A percentile compares a stretch with the other conserved stretches of the same genome.
Conservation (phyloP, 2,797 vertebrate species). For the Saxicola maurus region DNA sequence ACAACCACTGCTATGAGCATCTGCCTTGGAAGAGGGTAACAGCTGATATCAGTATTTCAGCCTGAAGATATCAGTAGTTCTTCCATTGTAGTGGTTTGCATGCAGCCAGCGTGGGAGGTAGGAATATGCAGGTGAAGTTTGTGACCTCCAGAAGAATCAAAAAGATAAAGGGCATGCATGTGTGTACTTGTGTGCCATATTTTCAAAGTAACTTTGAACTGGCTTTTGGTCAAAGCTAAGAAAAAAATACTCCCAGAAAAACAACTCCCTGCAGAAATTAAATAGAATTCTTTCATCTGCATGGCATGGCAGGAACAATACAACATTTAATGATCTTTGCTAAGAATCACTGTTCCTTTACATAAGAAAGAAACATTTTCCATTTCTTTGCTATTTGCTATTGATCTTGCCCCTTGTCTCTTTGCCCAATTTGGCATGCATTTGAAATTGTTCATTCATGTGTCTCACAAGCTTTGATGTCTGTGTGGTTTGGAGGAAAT, state of each 20-base stretch:
- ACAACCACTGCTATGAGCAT: neutral
- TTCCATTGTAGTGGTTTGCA: neutral
- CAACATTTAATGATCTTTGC: neutral
- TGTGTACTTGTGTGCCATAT: neutral
- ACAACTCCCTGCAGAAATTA: neutral
- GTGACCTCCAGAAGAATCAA: neutral
- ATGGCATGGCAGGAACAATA: neutral
- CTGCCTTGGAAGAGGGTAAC: neutral
- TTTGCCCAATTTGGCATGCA: slow-evolving; percentile 6
- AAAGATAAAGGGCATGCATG: neutral
- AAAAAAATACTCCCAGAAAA: neutral
- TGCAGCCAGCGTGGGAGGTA: neutral
- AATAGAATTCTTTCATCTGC: slow-evolving; percentile 20
- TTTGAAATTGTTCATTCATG: slow-evolving; percentile 23
- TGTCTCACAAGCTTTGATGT: slow-evolving; percentile 21
- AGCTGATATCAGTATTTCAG: neutral
- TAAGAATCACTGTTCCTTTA: neutral
- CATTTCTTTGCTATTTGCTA: neutral
- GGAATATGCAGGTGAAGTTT: neutral
- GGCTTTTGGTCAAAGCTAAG: neutral
- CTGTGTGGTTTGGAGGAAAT: slow-evolving; percentile 11
- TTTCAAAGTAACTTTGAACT: neutral
- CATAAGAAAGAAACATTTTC: neutral
- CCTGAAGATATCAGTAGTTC: neutral
- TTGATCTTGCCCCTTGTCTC: slow-evolving; percentile 20